phyloP scores from a whole-genome alignment of 64 coral and sea anemone genomes.

The Platygyra sinensis region DNA sequence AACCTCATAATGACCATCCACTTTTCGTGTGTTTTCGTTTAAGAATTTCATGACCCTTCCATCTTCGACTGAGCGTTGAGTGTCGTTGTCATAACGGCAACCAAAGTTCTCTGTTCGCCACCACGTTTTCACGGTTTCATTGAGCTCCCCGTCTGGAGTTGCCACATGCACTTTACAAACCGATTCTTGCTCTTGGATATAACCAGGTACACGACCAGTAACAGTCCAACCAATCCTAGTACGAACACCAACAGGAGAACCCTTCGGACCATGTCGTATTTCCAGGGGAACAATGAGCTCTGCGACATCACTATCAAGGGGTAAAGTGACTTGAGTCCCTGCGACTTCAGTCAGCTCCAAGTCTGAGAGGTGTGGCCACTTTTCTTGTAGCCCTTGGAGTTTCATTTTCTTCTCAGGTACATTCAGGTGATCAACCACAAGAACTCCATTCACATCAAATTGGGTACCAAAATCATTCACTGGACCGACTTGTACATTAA shows the following conservation, averaged over 20 bases:
- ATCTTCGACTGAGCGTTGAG: slow-evolving; percentile 21
- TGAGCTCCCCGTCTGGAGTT: background rate
- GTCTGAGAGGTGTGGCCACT: slow-evolving; percentile 19
- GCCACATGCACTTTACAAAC: slow-evolving; percentile 34
- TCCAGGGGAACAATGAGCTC: slow-evolving; percentile 37
- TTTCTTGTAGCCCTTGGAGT: slow-evolving; percentile 8
- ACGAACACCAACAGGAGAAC: slow-evolving; percentile 17
- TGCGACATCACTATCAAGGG: slow-evolving; percentile 28
- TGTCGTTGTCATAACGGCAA: slow-evolving; percentile 16
- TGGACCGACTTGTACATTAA: slow-evolving; percentile 25
- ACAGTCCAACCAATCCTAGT: slow-evolving; percentile 30
- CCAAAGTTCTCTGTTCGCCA: slow-evolving; percentile 41
- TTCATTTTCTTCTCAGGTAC: slow-evolving; percentile 8
- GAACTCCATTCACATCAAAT: slow-evolving; percentile 33
- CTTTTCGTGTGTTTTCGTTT: slow-evolving; percentile 4
- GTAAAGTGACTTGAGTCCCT: slow-evolving; percentile 24
- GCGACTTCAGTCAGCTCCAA: slow-evolving; percentile 2
- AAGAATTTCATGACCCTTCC: slow-evolving; percentile 33
- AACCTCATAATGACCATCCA: slow-evolving; percentile 32
- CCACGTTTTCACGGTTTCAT: background rate
- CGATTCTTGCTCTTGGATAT: slow-evolving; percentile 12
- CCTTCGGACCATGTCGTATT: background rate
- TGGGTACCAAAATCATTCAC: slow-evolving; percentile 9
- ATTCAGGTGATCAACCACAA: slow-evolving; percentile 26
- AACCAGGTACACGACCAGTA: slow-evolving; percentile 23